Conservation (phyloP, 2,797 vertebrate genomes). For the Sciaenops ocellatus region DNA sequence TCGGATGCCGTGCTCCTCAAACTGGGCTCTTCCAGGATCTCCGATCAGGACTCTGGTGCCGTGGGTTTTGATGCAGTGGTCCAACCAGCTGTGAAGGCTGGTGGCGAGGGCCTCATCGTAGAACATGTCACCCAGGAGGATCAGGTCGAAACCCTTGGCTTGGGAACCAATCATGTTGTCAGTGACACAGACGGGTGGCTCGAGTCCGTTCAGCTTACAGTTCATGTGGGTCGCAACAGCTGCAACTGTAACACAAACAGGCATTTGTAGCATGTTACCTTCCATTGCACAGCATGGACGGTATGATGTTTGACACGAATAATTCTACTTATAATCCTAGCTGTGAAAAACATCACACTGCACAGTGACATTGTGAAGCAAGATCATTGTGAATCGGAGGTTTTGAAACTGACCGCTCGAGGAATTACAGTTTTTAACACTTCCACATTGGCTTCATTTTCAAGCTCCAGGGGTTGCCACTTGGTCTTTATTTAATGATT, state of each 20-base stretch:
- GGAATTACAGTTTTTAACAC: no score
- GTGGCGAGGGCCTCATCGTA: conserved; percentile 91
- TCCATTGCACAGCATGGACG: neutral
- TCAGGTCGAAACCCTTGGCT: conserved; percentile 87
- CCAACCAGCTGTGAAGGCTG: conserved; percentile 90
- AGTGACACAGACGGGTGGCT: conserved; percentile 85
- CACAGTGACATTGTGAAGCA: neutral
- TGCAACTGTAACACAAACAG: conserved; percentile 88
- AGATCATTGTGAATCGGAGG: no score
- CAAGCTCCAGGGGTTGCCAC: no score
- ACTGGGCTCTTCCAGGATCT: conserved; percentile 92
- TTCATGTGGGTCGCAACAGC: conserved; percentile 89
- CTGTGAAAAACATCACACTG: neutral
- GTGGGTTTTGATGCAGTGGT: conserved; percentile 79
- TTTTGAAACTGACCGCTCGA: no score
- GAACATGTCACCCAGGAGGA: conserved; percentile 97
- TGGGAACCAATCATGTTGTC: conserved; percentile 88
- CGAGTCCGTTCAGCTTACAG: conserved; percentile 89
- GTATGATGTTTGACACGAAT: no score
- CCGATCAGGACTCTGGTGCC: conserved; percentile 91
- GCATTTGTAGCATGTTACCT: neutral
- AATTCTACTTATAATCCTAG: neutral
- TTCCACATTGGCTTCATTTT: no score
- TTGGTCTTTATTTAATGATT: no score
- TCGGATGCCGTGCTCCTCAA: conserved; percentile 87